Percentiles rank a stretch among this genome's conserved stretches.
Conservation (phyloP, 1,140 invertebrate genomes). For the Nasonia giraulti region DNA sequence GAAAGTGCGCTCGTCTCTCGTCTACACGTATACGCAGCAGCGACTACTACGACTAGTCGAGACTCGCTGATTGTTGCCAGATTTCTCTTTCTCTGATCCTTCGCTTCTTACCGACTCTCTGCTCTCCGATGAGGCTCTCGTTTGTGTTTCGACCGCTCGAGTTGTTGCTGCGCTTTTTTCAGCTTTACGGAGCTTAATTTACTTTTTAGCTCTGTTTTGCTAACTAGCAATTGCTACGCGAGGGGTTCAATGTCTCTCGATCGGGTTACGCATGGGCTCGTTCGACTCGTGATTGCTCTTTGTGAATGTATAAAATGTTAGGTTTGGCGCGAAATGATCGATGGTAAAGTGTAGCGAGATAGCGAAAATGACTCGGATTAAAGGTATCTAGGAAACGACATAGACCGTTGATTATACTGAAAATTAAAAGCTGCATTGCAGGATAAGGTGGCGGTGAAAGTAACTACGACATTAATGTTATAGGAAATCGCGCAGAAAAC, state of each 20-base stretch:
- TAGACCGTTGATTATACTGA: background rate
- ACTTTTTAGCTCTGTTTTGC: background rate
- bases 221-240: too few relatives aligned
- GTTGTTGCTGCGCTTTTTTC: background rate
- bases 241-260: background rate
- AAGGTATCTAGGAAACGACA: background rate
- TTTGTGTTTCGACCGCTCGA: background rate
- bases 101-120: background rate
- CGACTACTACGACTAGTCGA: background rate
- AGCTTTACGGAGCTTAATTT: background rate
- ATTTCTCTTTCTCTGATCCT: constrained; percentile 21
- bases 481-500: background rate
- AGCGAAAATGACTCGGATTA: background rate
- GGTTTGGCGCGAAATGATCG: background rate
- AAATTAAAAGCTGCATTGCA: background rate
- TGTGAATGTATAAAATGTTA: background rate
- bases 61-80: constrained; percentile 32
- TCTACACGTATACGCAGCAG: background rate
- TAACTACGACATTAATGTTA: background rate
- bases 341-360: background rate
- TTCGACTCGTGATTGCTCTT: background rate
- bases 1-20: too few relatives aligned
- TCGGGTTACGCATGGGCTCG: background rate
- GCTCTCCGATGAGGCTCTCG: background rate
- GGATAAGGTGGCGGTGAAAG: background rate